Base-by-base conservation (phyloP, 2,888 invertebrate species). In the Bombyx huttoni region DNA sequence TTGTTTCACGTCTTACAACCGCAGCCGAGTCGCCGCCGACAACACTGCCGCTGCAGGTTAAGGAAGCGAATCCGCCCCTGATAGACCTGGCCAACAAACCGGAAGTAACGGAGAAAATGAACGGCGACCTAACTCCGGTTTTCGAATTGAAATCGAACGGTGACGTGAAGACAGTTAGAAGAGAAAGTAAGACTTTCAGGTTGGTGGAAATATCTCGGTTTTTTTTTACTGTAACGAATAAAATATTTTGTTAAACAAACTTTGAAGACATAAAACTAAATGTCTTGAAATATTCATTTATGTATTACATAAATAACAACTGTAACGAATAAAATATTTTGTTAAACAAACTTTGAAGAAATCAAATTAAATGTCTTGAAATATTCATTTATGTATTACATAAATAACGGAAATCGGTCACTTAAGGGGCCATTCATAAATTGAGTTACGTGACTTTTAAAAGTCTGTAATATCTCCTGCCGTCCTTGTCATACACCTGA, bases 171-270 rank as follows among this genome's bases (percentile, higher is more conserved):
- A 66, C 68, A 57, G 70, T 81, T 47, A 84, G 89, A 62, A 77
- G 89, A 86, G 68, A 81, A 56, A 70, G 65, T 40, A 82, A 82
- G 67, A 79, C 75, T 54, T 83, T 83, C 63, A 73, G 91, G 91
- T 68, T 88, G 81, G 63, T 40, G 40, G 24, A 9, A 34, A 8
- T 35, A 13, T 14, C 10, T 35, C 24, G 24, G 34, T 9, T 13
- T 14, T 24, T 8, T 24, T 10, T 50, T 9, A 13, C 14, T 5
- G n/a, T 1, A 7, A 24, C n/a, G n/a, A 34, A 34, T 12, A 2
- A 40, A 12, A 40, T 3, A 40, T 24, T 2, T 24, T 24, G 24
- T 5, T 5, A 24, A 24, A 24, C 5, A 24, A 24, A 24, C 24
- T 3, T 24, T 2, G 24, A 24, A 24, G 24, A 3, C 2, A 2